Percentiles rank a stretch among this genome's conserved stretches.
Conservation (phyloP, 2,113 vertebrate genomes). For the Pteruthius melanotis region DNA sequence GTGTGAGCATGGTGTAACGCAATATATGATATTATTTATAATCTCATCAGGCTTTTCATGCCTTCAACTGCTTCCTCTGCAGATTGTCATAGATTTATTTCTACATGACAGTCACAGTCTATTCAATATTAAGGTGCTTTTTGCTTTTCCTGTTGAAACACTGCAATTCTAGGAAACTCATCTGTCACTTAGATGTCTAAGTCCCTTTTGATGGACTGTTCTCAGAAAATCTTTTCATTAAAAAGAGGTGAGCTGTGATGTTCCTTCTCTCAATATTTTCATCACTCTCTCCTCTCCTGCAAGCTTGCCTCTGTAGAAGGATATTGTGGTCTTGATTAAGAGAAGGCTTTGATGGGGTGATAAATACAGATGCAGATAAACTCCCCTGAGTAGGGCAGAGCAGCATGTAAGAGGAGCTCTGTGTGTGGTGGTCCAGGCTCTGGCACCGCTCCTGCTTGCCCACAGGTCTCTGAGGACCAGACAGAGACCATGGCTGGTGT, state of each 20-base stretch:
- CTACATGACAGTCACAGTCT: not conserved
- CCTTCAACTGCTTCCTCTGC: constrained; percentile 3
- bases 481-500: not conserved
- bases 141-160: not conserved
- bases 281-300: not conserved
- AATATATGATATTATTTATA: not conserved
- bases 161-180: not conserved
- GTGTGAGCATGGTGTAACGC: not conserved
- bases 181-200: not conserved
- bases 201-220: not conserved
- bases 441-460: not conserved
- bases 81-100: not conserved
- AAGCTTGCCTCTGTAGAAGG: not conserved
- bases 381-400: not conserved
- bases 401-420: not conserved
- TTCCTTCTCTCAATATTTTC: not conserved
- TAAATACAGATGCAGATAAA: not conserved
- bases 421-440: too few relatives aligned
- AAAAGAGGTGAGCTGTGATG: not conserved
- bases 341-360: not conserved
- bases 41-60: not conserved
- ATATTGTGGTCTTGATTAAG: not conserved
- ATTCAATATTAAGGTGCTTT: not conserved
- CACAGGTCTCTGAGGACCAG: not conserved
- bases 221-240: not conserved